Evolutionary conservation across 2,888 invertebrate species (phyloP).

Genomic region (Leucoma salicis): DNA sequence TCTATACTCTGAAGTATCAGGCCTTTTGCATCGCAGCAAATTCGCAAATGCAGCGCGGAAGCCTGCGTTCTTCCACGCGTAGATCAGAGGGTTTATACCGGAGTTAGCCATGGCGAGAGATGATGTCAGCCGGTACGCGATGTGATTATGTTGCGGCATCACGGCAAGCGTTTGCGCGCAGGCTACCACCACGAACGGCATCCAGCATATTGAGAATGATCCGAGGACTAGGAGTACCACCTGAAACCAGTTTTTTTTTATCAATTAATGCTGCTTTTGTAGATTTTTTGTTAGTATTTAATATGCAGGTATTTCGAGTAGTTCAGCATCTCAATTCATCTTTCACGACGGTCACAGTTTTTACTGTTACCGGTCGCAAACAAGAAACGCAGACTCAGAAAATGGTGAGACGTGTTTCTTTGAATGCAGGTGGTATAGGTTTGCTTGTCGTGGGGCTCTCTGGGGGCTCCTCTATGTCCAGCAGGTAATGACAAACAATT

Average conservation of each 20-base stretch:
- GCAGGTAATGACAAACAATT: too few species aligned
- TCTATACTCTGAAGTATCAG: slow-evolving; percentile 81
- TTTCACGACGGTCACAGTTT: too few species aligned
- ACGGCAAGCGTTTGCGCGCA: slow-evolving; percentile 83
- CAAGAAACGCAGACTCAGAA: too few species aligned
- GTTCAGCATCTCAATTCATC: too few species aligned
- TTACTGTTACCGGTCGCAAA: too few species aligned
- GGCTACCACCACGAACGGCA: slow-evolving; percentile 88
- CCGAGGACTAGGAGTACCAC: slow-evolving; percentile 90
- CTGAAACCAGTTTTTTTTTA: slow-evolving; percentile 68
- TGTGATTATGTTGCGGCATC: slow-evolving; percentile 74
- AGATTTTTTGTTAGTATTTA: too few species aligned
- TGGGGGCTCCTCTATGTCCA: too few species aligned
- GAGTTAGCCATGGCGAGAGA: slow-evolving; percentile 90
- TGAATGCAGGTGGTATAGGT: too few species aligned
- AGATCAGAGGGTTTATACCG: slow-evolving; percentile 90
- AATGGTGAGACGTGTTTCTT: too few species aligned
- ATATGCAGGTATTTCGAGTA: too few species aligned
- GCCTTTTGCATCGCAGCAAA: slow-evolving; percentile 85
- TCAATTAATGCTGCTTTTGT: too few species aligned
- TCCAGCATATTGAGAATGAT: slow-evolving; percentile 91
- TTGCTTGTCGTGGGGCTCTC: too few species aligned
- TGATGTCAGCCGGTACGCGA: slow-evolving; percentile 84
- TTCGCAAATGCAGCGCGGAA: slow-evolving; percentile 88
- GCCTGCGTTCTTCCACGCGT: slow-evolving; percentile 92